Base-by-base conservation (phyloP, 2,888 invertebrate species). In the Mystacides longicornis region DNA sequence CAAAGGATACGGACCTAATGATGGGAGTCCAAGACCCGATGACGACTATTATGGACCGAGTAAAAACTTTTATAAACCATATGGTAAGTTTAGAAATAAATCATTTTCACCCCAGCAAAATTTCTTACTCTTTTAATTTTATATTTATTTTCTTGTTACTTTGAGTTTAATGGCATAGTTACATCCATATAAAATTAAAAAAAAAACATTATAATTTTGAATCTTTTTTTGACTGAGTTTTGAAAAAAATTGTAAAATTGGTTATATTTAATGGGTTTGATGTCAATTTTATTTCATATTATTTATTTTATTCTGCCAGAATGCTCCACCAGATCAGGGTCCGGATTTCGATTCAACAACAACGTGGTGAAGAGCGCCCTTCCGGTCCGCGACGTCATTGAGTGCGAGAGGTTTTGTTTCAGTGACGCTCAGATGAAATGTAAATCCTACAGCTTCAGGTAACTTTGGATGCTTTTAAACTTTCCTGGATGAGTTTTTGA, bases 341-440 rank as follows among this genome's bases (percentile, higher is more conserved):
- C 86, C 3, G 90, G 91, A 0, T 89, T 89, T 74, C 81, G 86
- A 1, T 67, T 91, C 20, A 80, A 83, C 31, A 81, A 85, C 58
- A 80, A 80, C 0, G 81, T 86, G 2, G 80, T 89, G 1, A 78
- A 84, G 52, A 78, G 86, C 54, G 81, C 85, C 0, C 75, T 80
- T 45, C 70, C 81, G 1, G 85, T 85, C 1, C 80, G 81, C 1
- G 84, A 82, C 16, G 79, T 90, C 11, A 83, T 86, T 18, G 86
- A 88, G 57, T 91, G 91, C 66, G 90, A 91, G 63, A 73, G 81
- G 0, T 77, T 87, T 7, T 91, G 91, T 67, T 91, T 90, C 67
- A 77, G 78, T 7, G 87, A 88, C 67, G 77, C 77, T 54, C 82
- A 82, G 57, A 89, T 89, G 66, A 75, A 76, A 64, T 91, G 91